Base-by-base conservation (phyloP, 2,113 vertebrate species). In the Panthera uncia region DNA sequence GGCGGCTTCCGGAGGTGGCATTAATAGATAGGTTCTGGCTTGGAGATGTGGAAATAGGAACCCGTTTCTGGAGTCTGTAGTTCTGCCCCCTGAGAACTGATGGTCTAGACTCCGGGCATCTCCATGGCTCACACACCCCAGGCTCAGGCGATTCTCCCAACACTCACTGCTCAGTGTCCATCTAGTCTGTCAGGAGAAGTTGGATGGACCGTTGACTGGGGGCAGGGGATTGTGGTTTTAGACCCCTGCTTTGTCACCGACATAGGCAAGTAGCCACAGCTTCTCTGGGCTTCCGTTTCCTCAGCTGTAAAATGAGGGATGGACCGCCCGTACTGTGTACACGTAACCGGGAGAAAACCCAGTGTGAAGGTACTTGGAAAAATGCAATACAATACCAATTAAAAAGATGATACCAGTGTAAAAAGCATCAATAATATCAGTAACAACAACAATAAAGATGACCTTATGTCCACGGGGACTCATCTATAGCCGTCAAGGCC, bases 1-100 rank as follows among this genome's bases (percentile, higher is more conserved):
- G 68, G 57, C 48, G 50, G 71, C 78, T 93, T 78, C 89, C 63
- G 48, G 69, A 61, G 65, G 50, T n/a, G 8, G n/a, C 5, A 15
- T 71, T 76, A 84, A 71, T 48, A 89, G 80, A 41, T 14, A 94
- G 91, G 74, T 48, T 90, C 87, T 92, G 7, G 7, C 31, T 33
- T 31, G 5, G 21, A 33, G 52, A 66, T 80, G 16, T 65, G n/a
- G 61, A 96, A 78, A 89, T 76, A 91, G 63, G 36, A 97, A 48
- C n/a, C 66, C 19, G 8, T 36, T 86, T 93, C 92, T 73, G 61
- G 36, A 84, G 86, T 57, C 11, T 23, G 4, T 27, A 33, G 61
- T 36, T 68, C n/a, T 9, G 19, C 27, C 23, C n/a, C 52, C 33
- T 38, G 31, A 50, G 65, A 83, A 57, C 80, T 45, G 31, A 3